Conservation (phyloP, 1,140 invertebrate genomes). For the Caenorhabditis briggsae region DNA sequence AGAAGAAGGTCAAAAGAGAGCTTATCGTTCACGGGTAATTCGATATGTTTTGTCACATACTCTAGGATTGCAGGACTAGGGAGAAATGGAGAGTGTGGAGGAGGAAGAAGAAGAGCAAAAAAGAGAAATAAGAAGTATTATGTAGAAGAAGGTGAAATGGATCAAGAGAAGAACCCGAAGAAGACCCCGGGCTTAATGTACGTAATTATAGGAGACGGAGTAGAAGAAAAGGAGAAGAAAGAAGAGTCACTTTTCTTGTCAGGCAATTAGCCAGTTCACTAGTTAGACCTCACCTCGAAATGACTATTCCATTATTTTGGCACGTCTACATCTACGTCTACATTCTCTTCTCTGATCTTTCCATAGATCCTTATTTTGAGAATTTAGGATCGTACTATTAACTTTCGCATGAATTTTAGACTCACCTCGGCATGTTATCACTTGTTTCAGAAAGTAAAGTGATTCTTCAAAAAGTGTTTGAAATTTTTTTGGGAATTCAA, state of each 20-base stretch:
- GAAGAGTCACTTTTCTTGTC: conserved; percentile 14
- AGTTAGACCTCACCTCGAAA: neutral
- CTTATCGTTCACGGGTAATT: conserved; percentile 52
- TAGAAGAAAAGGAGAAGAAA: neutral
- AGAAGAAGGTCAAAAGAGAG: conserved; percentile 6
- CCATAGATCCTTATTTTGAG: too few species aligned
- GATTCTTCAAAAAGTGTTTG: neutral
- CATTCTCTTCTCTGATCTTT: too few species aligned
- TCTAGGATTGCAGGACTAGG: conserved; percentile 41
- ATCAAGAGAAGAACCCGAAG: conserved; percentile 22
- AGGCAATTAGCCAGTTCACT: neutral
- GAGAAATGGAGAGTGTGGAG: neutral
- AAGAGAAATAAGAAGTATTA: neutral
- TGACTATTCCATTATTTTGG: neutral
- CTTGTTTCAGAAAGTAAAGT: too few species aligned
- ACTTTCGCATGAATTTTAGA: too few species aligned
- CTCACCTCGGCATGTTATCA: too few species aligned
- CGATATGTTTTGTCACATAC: conserved; percentile 54
- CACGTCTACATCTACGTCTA: too few species aligned
- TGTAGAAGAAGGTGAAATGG: neutral
- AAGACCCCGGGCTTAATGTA: conserved; percentile 39
- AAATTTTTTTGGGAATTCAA: neutral
- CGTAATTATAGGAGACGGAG: conserved; percentile 19
- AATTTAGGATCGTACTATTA: too few species aligned
- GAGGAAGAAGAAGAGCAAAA: conserved; percentile 35